Conservation (phyloP, 2,797 vertebrate species). For the Clamator glandarius region DNA sequence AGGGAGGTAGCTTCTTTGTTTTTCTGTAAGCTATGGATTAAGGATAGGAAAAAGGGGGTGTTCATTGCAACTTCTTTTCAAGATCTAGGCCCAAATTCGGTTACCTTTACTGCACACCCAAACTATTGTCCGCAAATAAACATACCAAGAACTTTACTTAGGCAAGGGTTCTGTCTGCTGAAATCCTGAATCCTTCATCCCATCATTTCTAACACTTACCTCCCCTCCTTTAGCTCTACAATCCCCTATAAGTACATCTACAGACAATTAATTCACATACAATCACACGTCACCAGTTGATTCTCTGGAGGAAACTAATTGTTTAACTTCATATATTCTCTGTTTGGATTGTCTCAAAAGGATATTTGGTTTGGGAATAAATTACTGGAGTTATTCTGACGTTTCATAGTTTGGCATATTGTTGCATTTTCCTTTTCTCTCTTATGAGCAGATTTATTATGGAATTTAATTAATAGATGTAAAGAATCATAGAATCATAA, state of each 20-base stretch:
- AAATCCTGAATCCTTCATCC: not conserved
- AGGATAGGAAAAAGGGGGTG: not conserved
- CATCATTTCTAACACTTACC: not conserved
- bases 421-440: not conserved
- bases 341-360: not conserved
- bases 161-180: not conserved
- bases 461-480: not conserved
- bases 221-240: not conserved
- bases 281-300: not conserved
- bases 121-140: not conserved
- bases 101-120: not conserved
- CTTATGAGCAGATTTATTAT: not conserved
- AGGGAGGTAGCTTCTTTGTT: rapidly evolving
- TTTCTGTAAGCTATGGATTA: not conserved
- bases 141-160: not conserved
- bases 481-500: no score
- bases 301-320: not conserved
- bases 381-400: not conserved
- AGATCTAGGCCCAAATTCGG: not conserved
- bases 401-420: not conserved
- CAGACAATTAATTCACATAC: not conserved
- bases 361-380: not conserved
- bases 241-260: not conserved
- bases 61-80: not conserved
- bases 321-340: not conserved